Evolutionary conservation across 2,797 vertebrate genomes (phyloP), one percentile per base, ranked within the genome.

Genomic region (Zenarchopterus dispar): DNA sequence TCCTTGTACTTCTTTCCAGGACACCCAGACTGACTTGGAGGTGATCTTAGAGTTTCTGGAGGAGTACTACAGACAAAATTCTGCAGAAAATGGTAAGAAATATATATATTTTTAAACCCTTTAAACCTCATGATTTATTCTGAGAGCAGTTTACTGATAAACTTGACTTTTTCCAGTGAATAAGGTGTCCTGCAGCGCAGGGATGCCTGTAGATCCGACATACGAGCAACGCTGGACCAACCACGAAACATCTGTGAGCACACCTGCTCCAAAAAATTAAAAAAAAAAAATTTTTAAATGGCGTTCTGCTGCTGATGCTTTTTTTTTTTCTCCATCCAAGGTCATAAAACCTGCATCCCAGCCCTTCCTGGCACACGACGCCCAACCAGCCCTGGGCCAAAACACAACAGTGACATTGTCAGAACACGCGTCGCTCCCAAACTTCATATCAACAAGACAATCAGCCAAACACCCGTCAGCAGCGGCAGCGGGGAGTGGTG

Each of bases 31-130:
- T 9, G 94, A 94, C 59, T 76, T 94, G 83, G 93, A 94, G 77
- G 92, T 94, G 67, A 94, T 94, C 67, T 75, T 94, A 75, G 94
- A 94, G 63, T 94, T 94, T 68, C 79, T 94, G 0, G 93, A 92
- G 79, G 94, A 94, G 62, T 93, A 93, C 76, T 92, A 93, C 85
- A 89, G 85, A 52, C 89, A 93, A 45, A 88, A 76, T 63, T 19
- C 58, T 10, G 69, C 56, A 74, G 82, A 81, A 47, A 71, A 84
- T 45, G 85, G 84, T 82, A 77, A 70, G 70, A 46, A 2, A 39
- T 3, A 62, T 23, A 23, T 6, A 62, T n/a, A 55, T 13, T 3
- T 4, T 47, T 22, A 21, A 4, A 36, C 26, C 55, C 5, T 4
- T 47, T 22, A 21, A 4, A 36, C 26, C 55, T 13, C 18, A 13